Evolutionary conservation across 2,888 invertebrate genomes (phyloP).

Genomic region (Heliothis peltigera): DNA sequence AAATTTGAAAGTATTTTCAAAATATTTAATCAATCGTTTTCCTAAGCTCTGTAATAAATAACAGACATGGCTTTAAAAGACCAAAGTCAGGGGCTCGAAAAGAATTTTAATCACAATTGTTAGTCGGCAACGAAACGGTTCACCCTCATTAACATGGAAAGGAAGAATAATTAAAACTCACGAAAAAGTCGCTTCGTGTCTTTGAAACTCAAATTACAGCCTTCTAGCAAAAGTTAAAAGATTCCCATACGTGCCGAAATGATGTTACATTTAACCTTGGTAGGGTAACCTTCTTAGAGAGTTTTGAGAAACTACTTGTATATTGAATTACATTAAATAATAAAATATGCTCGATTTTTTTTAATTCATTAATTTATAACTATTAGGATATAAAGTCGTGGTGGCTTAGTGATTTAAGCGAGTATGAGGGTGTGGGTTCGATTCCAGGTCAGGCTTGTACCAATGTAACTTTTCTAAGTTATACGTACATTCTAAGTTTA

Average conservation of each 20-base stretch:
- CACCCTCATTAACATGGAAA: conserved; percentile 59
- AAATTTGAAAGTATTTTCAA: too few species aligned
- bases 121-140: conserved; percentile 46
- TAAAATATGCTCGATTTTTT: too few species aligned
- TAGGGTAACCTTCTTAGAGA: conserved; percentile 22
- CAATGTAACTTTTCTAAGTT: too few species aligned
- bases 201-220: conserved; percentile 60
- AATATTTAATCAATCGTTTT: too few species aligned
- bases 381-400: too few species aligned
- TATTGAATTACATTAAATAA: too few species aligned
- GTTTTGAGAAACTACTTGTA: background rate
- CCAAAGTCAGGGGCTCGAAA: conserved; percentile 32
- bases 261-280: conserved; percentile 45
- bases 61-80: conserved; percentile 14
- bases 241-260: conserved; percentile 55
- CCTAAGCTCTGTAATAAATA: background rate
- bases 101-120: conserved; percentile 50
- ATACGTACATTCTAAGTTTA: too few species aligned
- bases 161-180: conserved; percentile 60
- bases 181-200: conserved; percentile 51
- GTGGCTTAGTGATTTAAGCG: too few species aligned
- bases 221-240: conserved; percentile 55
- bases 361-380: too few species aligned
- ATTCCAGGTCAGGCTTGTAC: too few species aligned
- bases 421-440: too few species aligned